Conservation (phyloP, 2,888 invertebrate genomes). For the Ptychoptera albimana region DNA sequence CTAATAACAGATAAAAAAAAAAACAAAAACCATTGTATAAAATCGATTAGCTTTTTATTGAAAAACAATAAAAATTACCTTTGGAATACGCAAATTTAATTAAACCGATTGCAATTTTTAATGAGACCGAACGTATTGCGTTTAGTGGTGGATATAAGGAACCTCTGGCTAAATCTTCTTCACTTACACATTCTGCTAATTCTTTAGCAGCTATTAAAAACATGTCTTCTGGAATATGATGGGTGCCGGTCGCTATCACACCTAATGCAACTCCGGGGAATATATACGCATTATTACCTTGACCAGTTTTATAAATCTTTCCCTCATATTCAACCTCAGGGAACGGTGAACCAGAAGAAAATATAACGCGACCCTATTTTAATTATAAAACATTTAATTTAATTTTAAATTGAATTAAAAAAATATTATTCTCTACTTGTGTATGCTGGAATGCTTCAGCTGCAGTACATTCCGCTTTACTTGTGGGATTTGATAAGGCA, state of each 20-base stretch:
- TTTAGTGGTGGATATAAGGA: constrained; percentile 84
- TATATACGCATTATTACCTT: constrained; percentile 96
- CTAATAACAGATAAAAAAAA: constrained; percentile 28
- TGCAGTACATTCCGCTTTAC: constrained; percentile 96
- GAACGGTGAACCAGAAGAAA: constrained; percentile 94
- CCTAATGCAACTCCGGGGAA: constrained; percentile 94
- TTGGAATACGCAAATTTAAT: constrained; percentile 79
- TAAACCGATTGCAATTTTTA: constrained; percentile 75
- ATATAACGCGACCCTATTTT: constrained; percentile 75
- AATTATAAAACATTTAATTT: not conserved
- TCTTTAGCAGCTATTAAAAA: constrained; percentile 92
- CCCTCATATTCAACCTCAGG: constrained; percentile 65
- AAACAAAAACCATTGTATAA: not conserved
- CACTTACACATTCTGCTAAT: constrained; percentile 62
- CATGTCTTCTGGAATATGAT: constrained; percentile 84
- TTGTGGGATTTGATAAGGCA: constrained; percentile 95
- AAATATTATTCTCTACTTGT: constrained; percentile 71
- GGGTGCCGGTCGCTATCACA: constrained; percentile 78
- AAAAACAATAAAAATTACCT: constrained; percentile 35
- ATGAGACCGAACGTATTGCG: constrained; percentile 72
- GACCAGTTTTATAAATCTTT: constrained; percentile 75
- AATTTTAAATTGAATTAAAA: constrained; percentile 17
- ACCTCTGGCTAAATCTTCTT: constrained; percentile 66
- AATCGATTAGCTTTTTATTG: not conserved
- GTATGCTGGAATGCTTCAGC: constrained; percentile 85